phyloP scores from a whole-genome alignment of 2,113 vertebrate genomes.

The Holacanthus passer region DNA sequence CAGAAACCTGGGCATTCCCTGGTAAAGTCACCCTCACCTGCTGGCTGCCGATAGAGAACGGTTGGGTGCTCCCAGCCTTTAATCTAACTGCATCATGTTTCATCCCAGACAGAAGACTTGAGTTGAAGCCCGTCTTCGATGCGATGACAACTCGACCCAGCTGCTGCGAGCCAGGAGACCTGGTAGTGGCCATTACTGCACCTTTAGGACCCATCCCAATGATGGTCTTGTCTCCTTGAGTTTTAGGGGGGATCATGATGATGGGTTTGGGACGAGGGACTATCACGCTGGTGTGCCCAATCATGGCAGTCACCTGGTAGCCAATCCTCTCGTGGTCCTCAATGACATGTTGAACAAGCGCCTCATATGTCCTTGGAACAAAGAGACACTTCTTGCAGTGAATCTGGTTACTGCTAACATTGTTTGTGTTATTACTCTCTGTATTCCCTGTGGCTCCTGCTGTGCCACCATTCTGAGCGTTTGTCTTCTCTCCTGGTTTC shows the following conservation, averaged over 20 bases:
- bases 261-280: constrained; percentile 94
- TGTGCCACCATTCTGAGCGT: constrained; percentile 76
- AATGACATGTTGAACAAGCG: constrained; percentile 97
- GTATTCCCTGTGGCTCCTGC: constrained; percentile 72
- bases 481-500: constrained; percentile 91
- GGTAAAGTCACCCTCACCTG: constrained; percentile 89
- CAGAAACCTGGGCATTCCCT: constrained; percentile 89
- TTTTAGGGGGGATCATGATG: constrained; percentile 93
- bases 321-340: constrained; percentile 98
- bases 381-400: constrained; percentile 99
- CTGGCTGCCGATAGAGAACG: constrained; percentile 85
- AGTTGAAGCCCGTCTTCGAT: constrained; percentile 90
- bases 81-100: constrained; percentile 91
- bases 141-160: constrained; percentile 91
- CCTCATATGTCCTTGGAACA: constrained; percentile 97
- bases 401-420: constrained; percentile 82
- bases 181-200: constrained; percentile 84
- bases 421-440: constrained; percentile 70
- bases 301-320: constrained; percentile 99
- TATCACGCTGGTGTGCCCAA: constrained; percentile 97
- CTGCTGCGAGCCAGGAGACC: constrained; percentile 91
- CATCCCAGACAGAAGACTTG: constrained; percentile 90
- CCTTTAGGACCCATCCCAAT: constrained; percentile 93
- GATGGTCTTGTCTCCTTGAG: constrained; percentile 90
- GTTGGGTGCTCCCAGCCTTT: constrained; percentile 86